These are phyloP conservation scores for Aporophyla nigra DNA, from an alignment of 2,888 invertebrate species.

Conservation along the genomic window DNA sequence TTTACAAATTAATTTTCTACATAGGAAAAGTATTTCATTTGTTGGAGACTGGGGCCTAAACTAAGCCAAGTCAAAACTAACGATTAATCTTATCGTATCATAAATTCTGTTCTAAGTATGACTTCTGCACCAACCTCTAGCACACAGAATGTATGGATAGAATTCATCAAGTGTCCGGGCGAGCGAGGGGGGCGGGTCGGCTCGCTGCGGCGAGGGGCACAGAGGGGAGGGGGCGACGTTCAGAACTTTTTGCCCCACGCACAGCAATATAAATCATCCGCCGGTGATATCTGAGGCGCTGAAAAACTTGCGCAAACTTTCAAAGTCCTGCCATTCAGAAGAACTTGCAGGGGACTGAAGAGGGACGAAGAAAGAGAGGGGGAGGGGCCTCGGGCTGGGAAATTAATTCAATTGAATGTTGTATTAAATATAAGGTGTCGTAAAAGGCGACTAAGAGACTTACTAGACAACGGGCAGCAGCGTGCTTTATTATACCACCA, in stretches of 20 bases:
- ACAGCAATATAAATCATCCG: constrained; percentile 71
- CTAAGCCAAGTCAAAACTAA: too few species aligned
- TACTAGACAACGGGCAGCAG: too few species aligned
- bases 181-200: constrained; percentile 4
- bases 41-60: not conserved
- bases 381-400: not conserved
- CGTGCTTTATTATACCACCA: too few species aligned
- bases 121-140: not conserved
- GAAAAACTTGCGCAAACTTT: constrained; percentile 68
- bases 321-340: constrained; percentile 52
- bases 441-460: too few species aligned
- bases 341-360: constrained; percentile 5
- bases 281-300: constrained; percentile 69
- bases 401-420: constrained; percentile 65
- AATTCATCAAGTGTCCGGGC: constrained; percentile 62
- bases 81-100: not conserved
- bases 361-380: not conserved
- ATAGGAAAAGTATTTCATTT: not conserved
- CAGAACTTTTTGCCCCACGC: constrained; percentile 69
- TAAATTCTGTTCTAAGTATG: not conserved
- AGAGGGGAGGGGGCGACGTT: constrained; percentile 16
- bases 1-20: too few species aligned
- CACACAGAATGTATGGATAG: constrained; percentile 40
- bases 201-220: not conserved
- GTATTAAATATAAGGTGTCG: constrained; percentile 43